Percentiles rank a stretch among this genome's conserved stretches.
Evolutionary conservation across 2,888 invertebrate genomes (phyloP).

Genomic region (Bellardia pandia): DNA sequence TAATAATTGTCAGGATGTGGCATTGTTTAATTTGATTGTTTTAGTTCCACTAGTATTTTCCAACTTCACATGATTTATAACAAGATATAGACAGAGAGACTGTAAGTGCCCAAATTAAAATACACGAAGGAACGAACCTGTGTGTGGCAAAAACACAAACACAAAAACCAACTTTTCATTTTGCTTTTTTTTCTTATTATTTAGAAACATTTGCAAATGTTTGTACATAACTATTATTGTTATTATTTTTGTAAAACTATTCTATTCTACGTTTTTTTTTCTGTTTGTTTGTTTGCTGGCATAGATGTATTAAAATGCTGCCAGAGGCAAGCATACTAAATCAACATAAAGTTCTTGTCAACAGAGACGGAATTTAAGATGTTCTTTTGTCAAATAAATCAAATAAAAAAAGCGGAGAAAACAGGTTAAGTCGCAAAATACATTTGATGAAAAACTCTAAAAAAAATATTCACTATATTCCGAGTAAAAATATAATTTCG

Average conservation of each 20-base stretch:
- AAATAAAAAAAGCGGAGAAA: neutral
- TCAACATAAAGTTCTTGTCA: conserved; percentile 14
- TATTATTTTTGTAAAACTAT: conserved; percentile 18
- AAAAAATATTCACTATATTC: no score
- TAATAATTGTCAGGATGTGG: no score
- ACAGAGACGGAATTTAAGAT: conserved; percentile 6
- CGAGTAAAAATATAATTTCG: no score
- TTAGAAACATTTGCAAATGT: neutral
- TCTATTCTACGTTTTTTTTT: neutral
- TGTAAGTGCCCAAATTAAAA: neutral
- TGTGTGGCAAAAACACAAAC: neutral
- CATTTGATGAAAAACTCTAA: no score
- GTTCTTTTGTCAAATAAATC: neutral
- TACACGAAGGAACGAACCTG: neutral
- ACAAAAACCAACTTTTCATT: neutral
- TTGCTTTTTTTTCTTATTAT: conserved; percentile 7
- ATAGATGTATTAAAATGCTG: conserved; percentile 3
- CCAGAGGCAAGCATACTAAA: conserved; percentile 30
- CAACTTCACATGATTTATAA: neutral
- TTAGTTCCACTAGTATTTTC: neutral
- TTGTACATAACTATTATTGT: neutral
- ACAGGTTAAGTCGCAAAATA: no score
- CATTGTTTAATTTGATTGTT: neutral
- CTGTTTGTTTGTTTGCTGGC: neutral
- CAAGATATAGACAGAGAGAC: neutral